Evolutionary conservation across 2,888 invertebrate species (phyloP).

Genomic region (Tetheella fluctuosa): DNA sequence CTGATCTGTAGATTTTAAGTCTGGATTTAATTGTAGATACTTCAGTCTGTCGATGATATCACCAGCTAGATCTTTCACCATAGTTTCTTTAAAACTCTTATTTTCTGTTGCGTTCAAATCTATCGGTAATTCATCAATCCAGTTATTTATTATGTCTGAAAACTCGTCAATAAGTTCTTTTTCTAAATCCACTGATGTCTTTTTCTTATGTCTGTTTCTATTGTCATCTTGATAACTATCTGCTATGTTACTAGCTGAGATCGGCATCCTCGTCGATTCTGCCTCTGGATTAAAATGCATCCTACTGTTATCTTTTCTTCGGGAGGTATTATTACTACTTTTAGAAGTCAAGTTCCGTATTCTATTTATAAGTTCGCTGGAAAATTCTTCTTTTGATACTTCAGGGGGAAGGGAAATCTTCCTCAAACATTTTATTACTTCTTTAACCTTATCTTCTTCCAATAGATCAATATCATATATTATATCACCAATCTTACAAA

Average conservation of each 20-base stretch:
- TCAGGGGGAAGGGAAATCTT: slow-evolving; percentile 20
- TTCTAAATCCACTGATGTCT: neutral
- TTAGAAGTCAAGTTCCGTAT: slow-evolving; percentile 23
- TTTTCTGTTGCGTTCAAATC: slow-evolving; percentile 26
- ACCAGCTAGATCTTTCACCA: slow-evolving; percentile 40
- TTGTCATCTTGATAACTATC: neutral
- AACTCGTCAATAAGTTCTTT: slow-evolving; percentile 23
- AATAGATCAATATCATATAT: slow-evolving; percentile 23
- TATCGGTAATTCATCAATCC: slow-evolving; percentile 38
- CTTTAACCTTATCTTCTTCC: slow-evolving; percentile 26
- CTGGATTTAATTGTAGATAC: slow-evolving; percentile 51
- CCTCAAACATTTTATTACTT: slow-evolving; percentile 27
- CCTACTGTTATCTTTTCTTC: slow-evolving; percentile 17
- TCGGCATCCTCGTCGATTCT: neutral
- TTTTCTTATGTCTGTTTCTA: neutral
- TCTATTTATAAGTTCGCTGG: slow-evolving; percentile 23
- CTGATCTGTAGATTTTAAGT: slow-evolving; percentile 32
- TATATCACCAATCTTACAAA: slow-evolving; percentile 25
- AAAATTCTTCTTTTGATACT: slow-evolving; percentile 21
- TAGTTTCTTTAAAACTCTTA: slow-evolving; percentile 27
- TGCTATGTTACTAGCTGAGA: too few relatives aligned
- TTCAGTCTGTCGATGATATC: slow-evolving; percentile 55
- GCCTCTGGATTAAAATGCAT: slow-evolving; percentile 22
- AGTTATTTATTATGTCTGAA: slow-evolving; percentile 28
- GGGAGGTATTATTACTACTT: slow-evolving; percentile 29